Evolutionary conservation across 2,888 invertebrate species (phyloP).

Genomic region (Nomada fucata): DNA sequence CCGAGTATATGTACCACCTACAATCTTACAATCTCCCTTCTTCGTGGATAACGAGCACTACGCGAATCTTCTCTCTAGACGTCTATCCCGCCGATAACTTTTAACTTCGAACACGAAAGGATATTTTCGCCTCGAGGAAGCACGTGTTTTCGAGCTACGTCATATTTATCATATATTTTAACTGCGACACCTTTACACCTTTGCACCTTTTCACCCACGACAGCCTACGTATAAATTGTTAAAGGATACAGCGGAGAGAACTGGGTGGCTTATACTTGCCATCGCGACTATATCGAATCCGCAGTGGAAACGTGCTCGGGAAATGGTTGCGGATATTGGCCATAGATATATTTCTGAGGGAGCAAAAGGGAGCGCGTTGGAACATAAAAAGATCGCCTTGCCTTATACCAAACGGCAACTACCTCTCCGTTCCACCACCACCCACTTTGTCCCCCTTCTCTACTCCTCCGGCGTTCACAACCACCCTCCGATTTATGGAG

Average conservation of each 20-base stretch:
- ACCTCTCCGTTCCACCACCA: slow-evolving; percentile 24
- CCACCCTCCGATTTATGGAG: slow-evolving; percentile 82
- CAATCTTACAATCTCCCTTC: slow-evolving; percentile 63
- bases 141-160: slow-evolving; percentile 7
- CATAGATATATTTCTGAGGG: slow-evolving; percentile 75
- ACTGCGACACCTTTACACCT: neutral
- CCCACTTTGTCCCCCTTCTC: slow-evolving; percentile 25
- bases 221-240: slow-evolving; percentile 15
- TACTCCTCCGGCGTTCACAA: slow-evolving; percentile 50
- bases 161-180: neutral
- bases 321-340: slow-evolving; percentile 80
- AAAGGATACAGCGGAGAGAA: neutral
- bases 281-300: slow-evolving; percentile 71
- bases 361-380: slow-evolving; percentile 81
- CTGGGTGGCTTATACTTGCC: slow-evolving; percentile 59
- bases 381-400: slow-evolving; percentile 83
- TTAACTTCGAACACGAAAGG: slow-evolving; percentile 32
- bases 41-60: slow-evolving; percentile 64
- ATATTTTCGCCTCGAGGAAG: neutral
- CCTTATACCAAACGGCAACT: slow-evolving; percentile 75
- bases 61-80: slow-evolving; percentile 51
- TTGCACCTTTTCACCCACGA: neutral
- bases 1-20: slow-evolving; percentile 62
- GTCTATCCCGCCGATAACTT: slow-evolving; percentile 56
- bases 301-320: slow-evolving; percentile 74